Evolutionary conservation across 2,113 vertebrate genomes (phyloP).

Genomic region (Hepsetus odoe): DNA sequence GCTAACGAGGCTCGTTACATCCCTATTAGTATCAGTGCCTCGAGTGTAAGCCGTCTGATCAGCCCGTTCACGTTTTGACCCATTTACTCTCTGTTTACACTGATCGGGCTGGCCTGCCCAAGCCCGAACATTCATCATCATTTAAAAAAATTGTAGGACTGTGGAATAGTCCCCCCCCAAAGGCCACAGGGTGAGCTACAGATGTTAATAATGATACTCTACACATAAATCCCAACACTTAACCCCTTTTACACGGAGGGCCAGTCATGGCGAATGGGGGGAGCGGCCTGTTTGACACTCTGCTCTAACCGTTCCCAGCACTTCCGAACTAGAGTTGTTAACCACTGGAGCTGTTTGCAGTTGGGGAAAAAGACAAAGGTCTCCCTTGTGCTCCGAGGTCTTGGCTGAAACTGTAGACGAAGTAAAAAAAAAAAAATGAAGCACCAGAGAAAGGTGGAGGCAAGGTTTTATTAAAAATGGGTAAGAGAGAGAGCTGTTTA

Average conservation of each 20-base stretch:
- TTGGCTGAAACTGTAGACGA: constrained; percentile 60
- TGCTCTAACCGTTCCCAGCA: neutral
- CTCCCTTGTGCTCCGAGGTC: constrained; percentile 54
- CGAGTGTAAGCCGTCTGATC: constrained; percentile 64
- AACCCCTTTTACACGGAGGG: neutral
- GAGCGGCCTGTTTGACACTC: neutral
- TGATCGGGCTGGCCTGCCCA: neutral
- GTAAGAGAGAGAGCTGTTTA: constrained; percentile 32
- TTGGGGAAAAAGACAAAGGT: constrained; percentile 63
- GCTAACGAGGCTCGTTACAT: constrained; percentile 80
- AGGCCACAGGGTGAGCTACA: neutral
- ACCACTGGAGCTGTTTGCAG: constrained; percentile 17
- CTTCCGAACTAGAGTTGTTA: constrained; percentile 8
- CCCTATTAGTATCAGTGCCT: constrained; percentile 66
- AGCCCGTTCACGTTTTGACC: constrained; percentile 56
- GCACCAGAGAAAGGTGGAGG: neutral
- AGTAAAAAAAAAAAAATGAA: constrained; percentile 47
- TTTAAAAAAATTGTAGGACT: neutral
- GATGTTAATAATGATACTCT: neutral
- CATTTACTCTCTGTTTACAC: constrained; percentile 36
- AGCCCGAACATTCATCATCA: neutral
- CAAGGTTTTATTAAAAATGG: no score
- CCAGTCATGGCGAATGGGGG: neutral
- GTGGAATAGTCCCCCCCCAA: neutral
- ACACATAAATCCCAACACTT: neutral